phyloP scores from a whole-genome alignment of 2,797 vertebrate species.

The Enteromius fasciolatus region DNA sequence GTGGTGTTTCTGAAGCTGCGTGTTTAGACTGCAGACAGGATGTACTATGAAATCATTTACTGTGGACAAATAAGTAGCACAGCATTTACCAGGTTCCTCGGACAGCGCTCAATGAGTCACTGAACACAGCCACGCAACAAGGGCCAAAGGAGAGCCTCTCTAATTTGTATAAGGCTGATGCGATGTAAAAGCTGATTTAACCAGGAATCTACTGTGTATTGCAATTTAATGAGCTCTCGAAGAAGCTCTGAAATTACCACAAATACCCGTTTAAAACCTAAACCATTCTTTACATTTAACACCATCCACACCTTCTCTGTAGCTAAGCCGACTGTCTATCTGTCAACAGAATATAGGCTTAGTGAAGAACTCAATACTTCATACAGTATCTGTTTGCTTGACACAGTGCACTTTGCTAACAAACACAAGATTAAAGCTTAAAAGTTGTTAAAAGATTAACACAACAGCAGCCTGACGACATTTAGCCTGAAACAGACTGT shows the following conservation, averaged over 20 bases:
- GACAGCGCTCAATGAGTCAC: neutral
- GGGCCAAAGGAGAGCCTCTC: constrained; percentile 12
- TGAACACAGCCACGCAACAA: neutral
- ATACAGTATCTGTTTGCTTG: neutral
- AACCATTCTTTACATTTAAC: neutral
- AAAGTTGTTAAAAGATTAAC: constrained; percentile 27
- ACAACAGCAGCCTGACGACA: neutral
- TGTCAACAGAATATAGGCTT: neutral
- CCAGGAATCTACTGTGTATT: neutral
- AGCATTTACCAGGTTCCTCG: neutral
- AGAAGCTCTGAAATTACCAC: neutral
- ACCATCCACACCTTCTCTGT: neutral
- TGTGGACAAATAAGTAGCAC: neutral
- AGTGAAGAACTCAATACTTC: neutral
- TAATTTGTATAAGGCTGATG: neutral
- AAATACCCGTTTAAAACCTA: neutral
- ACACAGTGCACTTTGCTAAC: constrained; percentile 36
- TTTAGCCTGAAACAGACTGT: constrained; percentile 22
- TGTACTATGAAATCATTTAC: constrained; percentile 23
- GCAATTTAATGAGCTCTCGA: no score
- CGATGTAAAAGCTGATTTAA: neutral
- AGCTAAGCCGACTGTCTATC: neutral
- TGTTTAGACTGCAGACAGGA: neutral
- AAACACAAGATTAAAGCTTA: constrained; percentile 37
- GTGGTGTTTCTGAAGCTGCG: neutral